Base-by-base conservation (phyloP, 2,888 invertebrate species). In the Chrysodeixis includens region DNA sequence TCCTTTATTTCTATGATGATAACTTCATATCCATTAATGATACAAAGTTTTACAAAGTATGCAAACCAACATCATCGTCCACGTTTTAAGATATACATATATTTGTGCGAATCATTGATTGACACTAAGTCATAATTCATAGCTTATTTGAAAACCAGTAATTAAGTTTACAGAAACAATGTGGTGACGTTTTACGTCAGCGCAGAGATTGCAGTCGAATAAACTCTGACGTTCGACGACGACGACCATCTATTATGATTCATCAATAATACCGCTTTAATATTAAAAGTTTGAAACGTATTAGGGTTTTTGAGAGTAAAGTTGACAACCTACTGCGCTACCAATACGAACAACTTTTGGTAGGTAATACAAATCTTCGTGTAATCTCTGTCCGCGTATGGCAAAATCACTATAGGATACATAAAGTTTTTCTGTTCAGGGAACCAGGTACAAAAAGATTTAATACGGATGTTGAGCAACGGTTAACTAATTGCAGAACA, bases 401-500 rank as follows among this genome's bases (percentile, higher is more conserved):
- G 20, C 10, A 5, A 18, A 18, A 16, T 18, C 7, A 18, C 16
- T 26, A 8, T 7, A 10, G 20, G 10, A 8, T 10, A 18, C 16
- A 18, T 20, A 9, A n/a, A 5, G n/a, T 4, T n/a, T 35, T 4
- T 5, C n/a, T n/a, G 14, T 40, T 12, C 3, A 1, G n/a, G 40
- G n/a, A 40, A 40, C n/a, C n/a, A 6, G 40, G n/a, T 6, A 6
- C 1, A n/a, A 40, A 6, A 14, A 1, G 1, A 6, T 40, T 40
- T 40, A 4, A 1, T 12, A 2, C 26, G 26, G 6, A 56, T 51
- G 8, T 74, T 62, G 52, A 54, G 67, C 53, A 74, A 74, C 56
- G 26, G 49, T 54, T 63, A 66, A 62, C 62, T 62, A 26, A 64
- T 69, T 78, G 67, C 71, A 67, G 67, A 69, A 68, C 51, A 49